Conservation (phyloP, 2,113 vertebrate genomes). For the Patagioenas fasciata region DNA sequence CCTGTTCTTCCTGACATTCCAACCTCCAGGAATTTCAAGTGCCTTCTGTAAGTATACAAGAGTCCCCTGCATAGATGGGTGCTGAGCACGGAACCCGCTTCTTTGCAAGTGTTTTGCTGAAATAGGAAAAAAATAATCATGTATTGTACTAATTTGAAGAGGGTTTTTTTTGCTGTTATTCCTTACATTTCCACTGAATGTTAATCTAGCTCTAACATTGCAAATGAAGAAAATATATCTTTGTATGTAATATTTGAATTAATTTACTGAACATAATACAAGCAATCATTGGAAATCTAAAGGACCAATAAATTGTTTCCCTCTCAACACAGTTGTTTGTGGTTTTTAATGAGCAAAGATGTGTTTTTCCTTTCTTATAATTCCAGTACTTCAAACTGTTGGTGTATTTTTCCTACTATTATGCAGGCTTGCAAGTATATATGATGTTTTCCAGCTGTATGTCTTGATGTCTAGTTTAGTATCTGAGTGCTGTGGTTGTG, state of each 20-base stretch:
- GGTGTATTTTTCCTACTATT: not conserved
- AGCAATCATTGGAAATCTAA: not conserved
- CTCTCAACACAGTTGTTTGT: not conserved
- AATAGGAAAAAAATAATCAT: not conserved
- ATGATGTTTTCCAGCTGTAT: not conserved
- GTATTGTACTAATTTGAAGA: not conserved
- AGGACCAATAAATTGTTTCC: conserved; percentile 43
- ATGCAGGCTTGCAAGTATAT: not conserved
- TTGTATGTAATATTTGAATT: conserved; percentile 20
- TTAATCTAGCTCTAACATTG: conserved; percentile 36
- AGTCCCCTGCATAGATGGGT: not conserved
- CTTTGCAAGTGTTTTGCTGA: not conserved
- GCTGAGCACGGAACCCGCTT: not conserved
- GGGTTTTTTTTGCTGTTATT: conserved; percentile 1
- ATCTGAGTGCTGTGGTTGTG: not conserved
- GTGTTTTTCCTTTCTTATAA: not conserved
- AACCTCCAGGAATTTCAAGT: not conserved
- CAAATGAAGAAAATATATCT: conserved; percentile 3
- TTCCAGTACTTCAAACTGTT: not conserved
- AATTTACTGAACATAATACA: not conserved
- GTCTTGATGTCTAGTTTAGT: not conserved
- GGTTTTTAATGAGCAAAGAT: not conserved
- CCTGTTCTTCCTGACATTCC: not conserved
- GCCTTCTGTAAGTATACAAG: not conserved
- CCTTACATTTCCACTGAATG: not conserved